Evolutionary conservation across 1,140 invertebrate species (phyloP).

Genomic region (Lucilia cuprina): DNA sequence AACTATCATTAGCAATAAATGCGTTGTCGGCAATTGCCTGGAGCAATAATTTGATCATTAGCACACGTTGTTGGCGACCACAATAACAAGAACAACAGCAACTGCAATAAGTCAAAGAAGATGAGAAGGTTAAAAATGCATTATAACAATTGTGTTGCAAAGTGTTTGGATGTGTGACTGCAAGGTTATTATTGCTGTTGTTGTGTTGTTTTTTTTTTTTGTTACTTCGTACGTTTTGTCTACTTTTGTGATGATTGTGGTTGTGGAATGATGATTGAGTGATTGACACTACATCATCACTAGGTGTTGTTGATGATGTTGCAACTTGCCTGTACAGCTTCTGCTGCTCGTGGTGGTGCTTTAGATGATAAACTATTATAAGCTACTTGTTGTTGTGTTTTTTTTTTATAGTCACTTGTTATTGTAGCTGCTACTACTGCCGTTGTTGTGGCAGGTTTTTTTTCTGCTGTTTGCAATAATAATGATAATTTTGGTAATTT

Average conservation of each 20-base stretch:
- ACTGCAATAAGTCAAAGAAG: not conserved
- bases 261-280: slow-evolving; percentile 19
- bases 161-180: not conserved
- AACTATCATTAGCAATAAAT: not conserved
- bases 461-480: not conserved
- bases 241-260: not conserved
- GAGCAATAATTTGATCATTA: slow-evolving; percentile 30
- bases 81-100: not conserved
- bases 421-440: not conserved
- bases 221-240: not conserved
- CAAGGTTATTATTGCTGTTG: too few species aligned
- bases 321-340: too few species aligned
- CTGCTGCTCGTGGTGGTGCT: not conserved
- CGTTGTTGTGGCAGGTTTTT: not conserved
- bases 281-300: slow-evolving; percentile 22
- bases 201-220: too few species aligned
- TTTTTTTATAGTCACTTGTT: not conserved
- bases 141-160: not conserved
- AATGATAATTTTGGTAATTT: slow-evolving; percentile 16
- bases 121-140: slow-evolving; percentile 4
- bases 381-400: not conserved
- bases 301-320: not conserved
- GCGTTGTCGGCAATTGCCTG: not conserved
- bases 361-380: not conserved
- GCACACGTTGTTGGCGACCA: not conserved